Percentiles rank a stretch among this genome's conserved stretches.
These are phyloP conservation scores for Brachyhypopomus gauderio DNA, from an alignment of 2,113 vertebrate genomes.

Conservation along the genomic window DNA sequence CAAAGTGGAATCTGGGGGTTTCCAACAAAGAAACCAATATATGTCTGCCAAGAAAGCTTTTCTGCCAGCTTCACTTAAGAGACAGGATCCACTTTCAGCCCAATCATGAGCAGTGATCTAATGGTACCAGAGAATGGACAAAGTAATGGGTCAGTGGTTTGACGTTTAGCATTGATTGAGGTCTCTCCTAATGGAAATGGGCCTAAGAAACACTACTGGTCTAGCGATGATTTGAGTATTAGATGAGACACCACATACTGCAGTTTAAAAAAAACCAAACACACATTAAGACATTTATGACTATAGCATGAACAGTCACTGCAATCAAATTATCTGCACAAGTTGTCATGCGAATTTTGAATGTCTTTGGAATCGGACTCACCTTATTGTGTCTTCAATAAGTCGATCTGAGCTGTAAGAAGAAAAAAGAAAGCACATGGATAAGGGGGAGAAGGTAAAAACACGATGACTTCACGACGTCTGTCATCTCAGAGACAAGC, in stretches of 20 bases:
- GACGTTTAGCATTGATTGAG: slow-evolving; percentile 32
- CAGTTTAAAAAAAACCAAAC: not conserved
- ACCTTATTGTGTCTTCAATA: slow-evolving; percentile 99
- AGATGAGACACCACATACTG: not conserved
- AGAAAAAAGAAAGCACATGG: slow-evolving; percentile 49
- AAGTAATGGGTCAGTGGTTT: slow-evolving; percentile 48
- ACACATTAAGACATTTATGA: not conserved
- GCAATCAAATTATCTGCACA: not conserved
- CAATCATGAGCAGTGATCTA: slow-evolving; percentile 36
- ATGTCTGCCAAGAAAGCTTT: slow-evolving; percentile 45
- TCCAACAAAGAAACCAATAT: slow-evolving; percentile 34
- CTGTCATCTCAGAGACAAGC: slow-evolving; percentile 3
- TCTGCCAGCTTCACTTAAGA: slow-evolving; percentile 43
- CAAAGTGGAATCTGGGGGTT: slow-evolving; percentile 42
- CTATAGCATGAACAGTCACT: not conserved
- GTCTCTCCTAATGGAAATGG: slow-evolving; percentile 34
- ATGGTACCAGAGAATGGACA: slow-evolving; percentile 46
- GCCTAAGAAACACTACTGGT: slow-evolving; percentile 17
- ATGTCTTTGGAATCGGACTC: slow-evolving; percentile 56
- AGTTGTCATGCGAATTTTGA: not conserved
- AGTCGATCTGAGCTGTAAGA: slow-evolving; percentile 90
- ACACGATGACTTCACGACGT: slow-evolving; percentile 15
- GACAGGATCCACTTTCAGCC: slow-evolving; percentile 48
- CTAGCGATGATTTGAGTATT: slow-evolving; percentile 6
- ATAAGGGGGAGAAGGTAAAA: slow-evolving; percentile 20